These are phyloP conservation scores for Campaea margaritaria DNA, from an alignment of 2,888 invertebrate species.

Conservation along the genomic window DNA sequence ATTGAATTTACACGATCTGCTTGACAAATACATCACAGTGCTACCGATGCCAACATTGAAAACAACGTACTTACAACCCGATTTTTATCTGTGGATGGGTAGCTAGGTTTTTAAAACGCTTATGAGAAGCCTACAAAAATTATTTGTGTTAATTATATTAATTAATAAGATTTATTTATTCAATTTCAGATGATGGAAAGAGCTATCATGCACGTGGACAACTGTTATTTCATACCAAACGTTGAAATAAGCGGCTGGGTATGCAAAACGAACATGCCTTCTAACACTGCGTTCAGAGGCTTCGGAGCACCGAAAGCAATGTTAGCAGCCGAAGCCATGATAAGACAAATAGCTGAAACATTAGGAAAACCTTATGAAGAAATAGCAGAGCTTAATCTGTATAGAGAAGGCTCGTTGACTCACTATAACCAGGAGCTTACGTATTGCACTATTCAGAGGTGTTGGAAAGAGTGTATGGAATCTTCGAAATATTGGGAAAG, in stretches of 20 bases:
- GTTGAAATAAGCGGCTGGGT: conserved; percentile 88
- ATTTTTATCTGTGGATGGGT: no score
- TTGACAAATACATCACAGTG: no score
- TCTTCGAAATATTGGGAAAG: conserved; percentile 87
- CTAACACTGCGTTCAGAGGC: conserved; percentile 97
- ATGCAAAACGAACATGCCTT: conserved; percentile 95
- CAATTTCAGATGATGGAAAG: conserved; percentile 89
- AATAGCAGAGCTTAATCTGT: conserved; percentile 90
- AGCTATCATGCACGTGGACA: conserved; percentile 91
- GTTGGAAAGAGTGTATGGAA: conserved; percentile 91
- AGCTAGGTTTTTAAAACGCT: no score
- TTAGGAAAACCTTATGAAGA: conserved; percentile 87
- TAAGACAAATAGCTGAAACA: conserved; percentile 90
- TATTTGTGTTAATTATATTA: no score
- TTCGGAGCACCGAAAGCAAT: conserved; percentile 97
- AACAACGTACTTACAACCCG: no score
- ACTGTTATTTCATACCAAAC: conserved; percentile 92
- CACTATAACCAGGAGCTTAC: conserved; percentile 91
- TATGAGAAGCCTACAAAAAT: no score
- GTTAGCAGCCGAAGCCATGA: conserved; percentile 92
- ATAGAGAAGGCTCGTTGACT: conserved; percentile 91
- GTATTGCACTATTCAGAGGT: conserved; percentile 89
- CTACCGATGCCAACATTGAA: no score
- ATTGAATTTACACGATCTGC: no score
- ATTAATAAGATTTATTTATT: no score